These are phyloP conservation scores for Lycaena phlaeas DNA, from an alignment of 2,888 invertebrate genomes.

Conservation along the genomic window DNA sequence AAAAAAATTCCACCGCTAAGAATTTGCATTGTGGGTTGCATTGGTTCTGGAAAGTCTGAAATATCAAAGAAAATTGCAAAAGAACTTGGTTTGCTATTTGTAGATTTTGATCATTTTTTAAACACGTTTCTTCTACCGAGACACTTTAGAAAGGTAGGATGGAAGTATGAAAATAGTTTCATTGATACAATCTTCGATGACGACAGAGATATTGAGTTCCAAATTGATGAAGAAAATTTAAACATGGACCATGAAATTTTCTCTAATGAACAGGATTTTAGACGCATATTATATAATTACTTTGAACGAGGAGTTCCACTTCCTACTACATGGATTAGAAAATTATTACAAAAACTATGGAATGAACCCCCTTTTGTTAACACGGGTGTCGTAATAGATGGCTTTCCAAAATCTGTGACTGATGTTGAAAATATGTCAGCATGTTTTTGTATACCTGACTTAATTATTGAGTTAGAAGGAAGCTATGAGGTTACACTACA, in stretches of 20 bases:
- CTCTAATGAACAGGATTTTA: constrained; percentile 46
- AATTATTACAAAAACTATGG: constrained; percentile 64
- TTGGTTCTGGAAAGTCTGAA: constrained; percentile 68
- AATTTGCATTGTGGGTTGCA: constrained; percentile 72
- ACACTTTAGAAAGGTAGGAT: constrained; percentile 59
- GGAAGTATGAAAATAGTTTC: constrained; percentile 51
- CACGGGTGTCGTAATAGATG: constrained; percentile 74
- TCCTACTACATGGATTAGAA: constrained; percentile 47
- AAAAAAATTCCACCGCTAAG: constrained; percentile 60
- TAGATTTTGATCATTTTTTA: constrained; percentile 52
- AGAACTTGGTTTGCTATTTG: constrained; percentile 68
- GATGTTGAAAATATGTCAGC: constrained; percentile 70
- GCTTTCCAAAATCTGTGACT: constrained; percentile 70
- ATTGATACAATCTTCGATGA: constrained; percentile 40
- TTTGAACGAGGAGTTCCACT: constrained; percentile 60
- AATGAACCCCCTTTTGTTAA: constrained; percentile 57
- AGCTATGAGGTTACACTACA: constrained; percentile 35
- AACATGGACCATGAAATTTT: constrained; percentile 39
- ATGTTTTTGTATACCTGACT: constrained; percentile 70
- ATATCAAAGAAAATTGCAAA: constrained; percentile 61
- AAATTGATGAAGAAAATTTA: constrained; percentile 46
- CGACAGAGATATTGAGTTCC: constrained; percentile 42
- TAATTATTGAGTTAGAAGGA: constrained; percentile 64
- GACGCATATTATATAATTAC: constrained; percentile 56
- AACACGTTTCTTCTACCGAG: constrained; percentile 45